Evolutionary conservation across 2,797 vertebrate genomes (phyloP).

Genomic region (Selene dorsalis): DNA sequence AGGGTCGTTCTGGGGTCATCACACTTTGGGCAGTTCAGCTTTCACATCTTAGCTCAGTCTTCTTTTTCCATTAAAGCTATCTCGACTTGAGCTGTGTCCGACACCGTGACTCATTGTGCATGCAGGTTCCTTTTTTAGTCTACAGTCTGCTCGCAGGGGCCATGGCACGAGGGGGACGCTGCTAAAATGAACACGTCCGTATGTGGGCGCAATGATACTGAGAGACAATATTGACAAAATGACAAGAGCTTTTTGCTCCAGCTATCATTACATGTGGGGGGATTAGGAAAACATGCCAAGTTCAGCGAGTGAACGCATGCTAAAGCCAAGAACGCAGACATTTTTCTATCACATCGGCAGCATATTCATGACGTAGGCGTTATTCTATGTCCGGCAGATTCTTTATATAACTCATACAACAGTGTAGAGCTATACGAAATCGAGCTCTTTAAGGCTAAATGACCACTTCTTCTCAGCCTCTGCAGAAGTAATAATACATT

Average conservation of each 20-base stretch:
- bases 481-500: background rate
- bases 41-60: constrained; percentile 36
- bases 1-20: constrained; percentile 59
- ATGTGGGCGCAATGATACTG: constrained; percentile 5
- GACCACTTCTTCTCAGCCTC: background rate
- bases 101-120: constrained; percentile 17
- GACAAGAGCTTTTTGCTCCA: background rate
- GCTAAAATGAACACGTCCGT: background rate
- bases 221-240: background rate
- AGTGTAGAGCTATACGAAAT: background rate
- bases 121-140: constrained; percentile 15
- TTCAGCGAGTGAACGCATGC: constrained; percentile 53
- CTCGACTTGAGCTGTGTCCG: constrained; percentile 22
- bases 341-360: background rate
- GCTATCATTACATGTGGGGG: background rate
- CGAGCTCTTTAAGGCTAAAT: constrained; percentile 4
- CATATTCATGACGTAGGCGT: background rate
- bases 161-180: background rate
- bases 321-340: constrained; percentile 1
- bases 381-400: background rate
- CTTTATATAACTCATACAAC: background rate
- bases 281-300: constrained; percentile 10
- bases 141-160: constrained; percentile 2
- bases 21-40: constrained; percentile 37
- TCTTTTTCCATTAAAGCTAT: constrained; percentile 38